Evolutionary conservation across 2,888 invertebrate genomes (phyloP).

Genomic region (Creontiades dilutus): DNA sequence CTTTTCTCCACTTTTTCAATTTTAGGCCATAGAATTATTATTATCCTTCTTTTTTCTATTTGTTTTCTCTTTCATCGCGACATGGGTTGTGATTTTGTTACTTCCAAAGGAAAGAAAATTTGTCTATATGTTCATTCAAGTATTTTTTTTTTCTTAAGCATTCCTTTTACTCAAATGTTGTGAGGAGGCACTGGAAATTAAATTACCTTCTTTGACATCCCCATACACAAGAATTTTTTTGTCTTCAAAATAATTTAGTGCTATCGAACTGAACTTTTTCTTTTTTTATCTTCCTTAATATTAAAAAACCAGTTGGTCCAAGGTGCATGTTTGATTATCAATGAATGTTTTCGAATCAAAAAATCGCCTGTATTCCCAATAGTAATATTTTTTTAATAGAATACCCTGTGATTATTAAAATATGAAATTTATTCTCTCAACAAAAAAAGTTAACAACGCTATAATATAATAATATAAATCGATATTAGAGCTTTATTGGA

Average conservation of each 20-base stretch:
- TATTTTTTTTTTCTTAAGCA: slow-evolving; percentile 4
- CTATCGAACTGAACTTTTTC: slow-evolving; percentile 60
- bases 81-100: neutral
- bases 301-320: slow-evolving; percentile 74
- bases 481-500: slow-evolving; percentile 54
- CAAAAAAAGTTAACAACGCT: slow-evolving; percentile 73
- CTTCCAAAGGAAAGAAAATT: slow-evolving; percentile 24
- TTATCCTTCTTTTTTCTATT: slow-evolving; percentile 46
- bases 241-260: slow-evolving; percentile 65
- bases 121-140: slow-evolving; percentile 6
- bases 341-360: slow-evolving; percentile 73
- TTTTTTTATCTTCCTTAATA: slow-evolving; percentile 40
- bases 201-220: slow-evolving; percentile 39
- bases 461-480: slow-evolving; percentile 67
- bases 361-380: slow-evolving; percentile 75
- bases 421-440: slow-evolving; percentile 72
- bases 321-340: slow-evolving; percentile 74
- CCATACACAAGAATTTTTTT: slow-evolving; percentile 44
- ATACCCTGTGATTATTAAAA: slow-evolving; percentile 76
- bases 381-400: slow-evolving; percentile 73
- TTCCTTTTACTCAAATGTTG: slow-evolving; percentile 51
- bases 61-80: slow-evolving; percentile 43
- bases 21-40: slow-evolving; percentile 70
- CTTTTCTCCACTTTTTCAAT: slow-evolving; percentile 47
- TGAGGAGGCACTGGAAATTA: slow-evolving; percentile 54